Evolutionary conservation across 2,113 vertebrate species (phyloP).

Genomic region (Bathybates hornii): DNA sequence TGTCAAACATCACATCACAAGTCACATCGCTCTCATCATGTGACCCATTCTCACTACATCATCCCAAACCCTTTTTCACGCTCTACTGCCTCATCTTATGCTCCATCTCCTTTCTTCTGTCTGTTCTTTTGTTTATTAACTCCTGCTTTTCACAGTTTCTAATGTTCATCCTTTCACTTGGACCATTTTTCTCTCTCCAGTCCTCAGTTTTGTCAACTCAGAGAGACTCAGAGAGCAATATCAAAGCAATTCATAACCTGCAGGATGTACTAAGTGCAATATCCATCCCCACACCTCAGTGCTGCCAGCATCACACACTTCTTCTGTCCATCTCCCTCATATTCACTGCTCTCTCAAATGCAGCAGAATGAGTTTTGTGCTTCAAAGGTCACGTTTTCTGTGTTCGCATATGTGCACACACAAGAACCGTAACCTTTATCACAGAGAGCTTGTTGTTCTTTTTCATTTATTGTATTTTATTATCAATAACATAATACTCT

Average conservation of each 20-base stretch:
- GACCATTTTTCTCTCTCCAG: not conserved
- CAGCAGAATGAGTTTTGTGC: slow-evolving; percentile 11
- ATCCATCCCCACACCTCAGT: slow-evolving; percentile 18
- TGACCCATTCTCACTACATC: not conserved
- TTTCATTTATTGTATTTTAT: not conserved
- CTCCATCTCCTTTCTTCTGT: not conserved
- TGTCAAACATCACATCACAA: not conserved
- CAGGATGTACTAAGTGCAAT: slow-evolving; percentile 26
- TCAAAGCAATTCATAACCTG: slow-evolving; percentile 52
- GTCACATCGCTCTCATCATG: not conserved
- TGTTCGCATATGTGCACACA: not conserved
- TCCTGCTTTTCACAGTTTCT: not conserved
- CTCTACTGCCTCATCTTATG: not conserved
- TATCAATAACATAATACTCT: not conserved
- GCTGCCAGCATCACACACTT: not conserved
- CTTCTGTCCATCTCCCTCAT: not conserved
- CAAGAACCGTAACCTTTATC: not conserved
- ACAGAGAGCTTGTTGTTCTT: not conserved
- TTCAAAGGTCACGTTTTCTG: slow-evolving; percentile 1
- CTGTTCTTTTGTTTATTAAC: slow-evolving; percentile 21
- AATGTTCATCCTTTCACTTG: not conserved
- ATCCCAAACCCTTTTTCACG: not conserved
- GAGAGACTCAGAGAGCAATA: slow-evolving; percentile 35
- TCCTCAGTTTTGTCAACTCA: slow-evolving; percentile 4
- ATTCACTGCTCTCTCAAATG: not conserved